phyloP scores from a whole-genome alignment of 2,113 vertebrate species.

The Crotalus horridus region DNA sequence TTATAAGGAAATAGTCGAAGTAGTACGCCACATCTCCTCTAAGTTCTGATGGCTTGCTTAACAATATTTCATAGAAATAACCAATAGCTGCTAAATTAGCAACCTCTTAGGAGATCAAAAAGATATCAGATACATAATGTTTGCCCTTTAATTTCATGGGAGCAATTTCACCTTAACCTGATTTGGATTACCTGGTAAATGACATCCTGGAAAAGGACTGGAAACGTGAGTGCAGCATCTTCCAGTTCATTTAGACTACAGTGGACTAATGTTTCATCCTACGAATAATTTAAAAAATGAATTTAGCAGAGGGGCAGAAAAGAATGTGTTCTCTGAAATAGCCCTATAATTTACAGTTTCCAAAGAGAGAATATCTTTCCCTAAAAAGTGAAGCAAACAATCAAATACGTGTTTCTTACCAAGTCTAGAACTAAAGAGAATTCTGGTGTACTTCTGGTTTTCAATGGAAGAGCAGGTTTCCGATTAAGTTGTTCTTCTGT shows the following conservation, averaged over 20 bases:
- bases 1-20: not conserved
- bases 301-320: not conserved
- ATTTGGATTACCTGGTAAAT: conserved; percentile 90
- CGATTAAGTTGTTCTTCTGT: conserved; percentile 97
- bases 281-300: conserved; percentile 13
- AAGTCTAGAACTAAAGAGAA: conserved; percentile 97
- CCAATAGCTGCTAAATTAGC: not conserved
- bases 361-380: not conserved
- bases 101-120: not conserved
- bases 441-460: conserved; percentile 98
- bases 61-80: not conserved
- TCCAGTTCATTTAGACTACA: conserved; percentile 98
- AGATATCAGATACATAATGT: not conserved
- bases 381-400: not conserved
- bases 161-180: not conserved
- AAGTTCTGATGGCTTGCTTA: not conserved
- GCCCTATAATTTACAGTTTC: not conserved
- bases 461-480: conserved; percentile 94
- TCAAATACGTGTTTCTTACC: conserved; percentile 67
- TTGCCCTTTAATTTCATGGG: accelerated
- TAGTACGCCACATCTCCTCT: not conserved
- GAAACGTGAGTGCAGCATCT: conserved; percentile 97
- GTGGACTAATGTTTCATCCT: conserved; percentile 99
- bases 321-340: not conserved
- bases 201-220: conserved; percentile 98